These are phyloP conservation scores for Grantiella picta DNA, from an alignment of 2,113 vertebrate genomes.

Conservation along the genomic window DNA sequence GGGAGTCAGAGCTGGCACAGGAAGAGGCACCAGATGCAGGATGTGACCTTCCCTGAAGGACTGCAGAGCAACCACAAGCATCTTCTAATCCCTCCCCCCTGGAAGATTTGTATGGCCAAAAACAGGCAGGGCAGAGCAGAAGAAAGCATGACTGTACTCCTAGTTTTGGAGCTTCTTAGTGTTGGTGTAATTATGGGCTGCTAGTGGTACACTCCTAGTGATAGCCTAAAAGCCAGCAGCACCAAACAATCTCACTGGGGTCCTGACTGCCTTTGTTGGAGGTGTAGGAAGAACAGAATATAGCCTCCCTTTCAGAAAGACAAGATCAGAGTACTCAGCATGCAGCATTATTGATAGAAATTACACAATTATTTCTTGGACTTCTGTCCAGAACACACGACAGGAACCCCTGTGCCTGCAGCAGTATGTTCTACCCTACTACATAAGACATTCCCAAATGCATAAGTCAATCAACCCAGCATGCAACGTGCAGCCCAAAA, in stretches of 20 bases:
- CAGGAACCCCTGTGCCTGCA: rapidly evolving
- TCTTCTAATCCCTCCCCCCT: neutral
- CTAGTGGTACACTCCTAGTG: neutral
- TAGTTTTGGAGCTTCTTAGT: neutral
- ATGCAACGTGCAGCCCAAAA: neutral
- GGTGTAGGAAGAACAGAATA: neutral
- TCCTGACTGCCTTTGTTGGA: neutral
- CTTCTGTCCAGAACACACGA: neutral
- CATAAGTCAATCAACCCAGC: neutral
- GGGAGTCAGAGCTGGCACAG: neutral
- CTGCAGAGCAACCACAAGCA: neutral
- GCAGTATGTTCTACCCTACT: neutral
- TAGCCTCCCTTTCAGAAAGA: neutral
- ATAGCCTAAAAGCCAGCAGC: neutral
- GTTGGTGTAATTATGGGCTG: neutral
- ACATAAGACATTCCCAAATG: neutral
- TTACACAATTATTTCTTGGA: neutral
- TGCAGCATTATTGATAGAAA: neutral
- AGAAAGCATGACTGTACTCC: neutral
- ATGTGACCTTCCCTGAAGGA: neutral
- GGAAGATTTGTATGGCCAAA: neutral
- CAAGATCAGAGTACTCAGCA: too few species aligned
- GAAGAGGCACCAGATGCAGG: neutral
- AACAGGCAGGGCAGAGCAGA: neutral
- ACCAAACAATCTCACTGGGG: neutral